Base-by-base conservation (phyloP, 2,797 vertebrate species). In the Gallirallus australis region DNA sequence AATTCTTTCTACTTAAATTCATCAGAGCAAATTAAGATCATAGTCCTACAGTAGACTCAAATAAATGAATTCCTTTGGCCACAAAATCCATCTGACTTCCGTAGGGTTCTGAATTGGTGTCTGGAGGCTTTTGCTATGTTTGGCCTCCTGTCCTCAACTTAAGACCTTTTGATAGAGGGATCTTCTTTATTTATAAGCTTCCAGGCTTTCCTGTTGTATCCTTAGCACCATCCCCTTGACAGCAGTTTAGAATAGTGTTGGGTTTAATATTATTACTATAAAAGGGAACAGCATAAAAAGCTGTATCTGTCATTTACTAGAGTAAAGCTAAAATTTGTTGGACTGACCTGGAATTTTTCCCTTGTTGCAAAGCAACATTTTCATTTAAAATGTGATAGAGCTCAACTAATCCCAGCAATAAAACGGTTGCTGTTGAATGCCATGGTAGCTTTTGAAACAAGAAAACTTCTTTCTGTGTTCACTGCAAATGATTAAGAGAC, bases 391-490 rank as follows among this genome's bases (percentile, higher is more conserved):
- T 64, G 59, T 90, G 61, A 87, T 95, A 96, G 82, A 89, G 45
- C 59, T 96, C 69, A 11, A 78, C 93, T 96, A 97, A 97, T 98
- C 86, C 80, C 52, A 94, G 92, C 89, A 94, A 96, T 97, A 97
- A 98, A 97, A 96, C 81, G 39, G 53, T 96, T 94, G 88, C 76
- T 92, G 53, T 94, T 65, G 69, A 97, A 93, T 93, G 76, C 81
- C 63, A 30, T 85, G 88, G 88, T 91, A 96, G 93, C 42, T 95
- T 97, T 93, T 82, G 86, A 96, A 97, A 86, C 53, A 94, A 95
- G 85, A 96, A 97, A 97, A 95, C 77, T 40, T 86, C 86, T 95
- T 86, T 86, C 93, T 81, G 37, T 95, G 89, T 91, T 97, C 90
- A 71, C 91, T 56, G 84, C 45, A 86, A 96, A 97, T 61, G 50